Percentiles rank a stretch among this genome's conserved stretches.
These are phyloP conservation scores for Agrotis segetum DNA, from an alignment of 2,888 invertebrate species.

Conservation along the genomic window DNA sequence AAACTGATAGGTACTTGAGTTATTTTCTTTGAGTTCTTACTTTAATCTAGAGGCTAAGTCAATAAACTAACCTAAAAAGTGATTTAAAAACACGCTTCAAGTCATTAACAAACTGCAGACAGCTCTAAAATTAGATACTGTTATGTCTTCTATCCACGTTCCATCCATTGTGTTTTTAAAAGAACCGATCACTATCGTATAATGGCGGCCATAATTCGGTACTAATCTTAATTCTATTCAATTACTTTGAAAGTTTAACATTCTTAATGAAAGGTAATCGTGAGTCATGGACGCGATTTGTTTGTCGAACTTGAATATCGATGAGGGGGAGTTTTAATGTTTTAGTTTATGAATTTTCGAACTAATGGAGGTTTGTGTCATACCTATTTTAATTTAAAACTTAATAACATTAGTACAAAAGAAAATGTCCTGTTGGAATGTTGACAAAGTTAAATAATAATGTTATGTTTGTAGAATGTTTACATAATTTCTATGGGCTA, in stretches of 20 bases:
- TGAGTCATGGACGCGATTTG: constrained; percentile 40
- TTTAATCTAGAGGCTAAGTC: constrained; percentile 2
- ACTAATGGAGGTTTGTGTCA: neutral
- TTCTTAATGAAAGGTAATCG: constrained; percentile 44
- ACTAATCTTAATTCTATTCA: constrained; percentile 52
- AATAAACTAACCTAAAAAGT: constrained; percentile 13
- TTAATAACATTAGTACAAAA: no score
- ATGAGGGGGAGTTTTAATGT: constrained; percentile 35
- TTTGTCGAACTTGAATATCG: constrained; percentile 30
- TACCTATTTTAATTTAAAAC: no score
- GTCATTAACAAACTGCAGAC: constrained; percentile 36
- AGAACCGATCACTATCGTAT: constrained; percentile 38
- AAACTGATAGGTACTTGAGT: no score
- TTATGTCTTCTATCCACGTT: constrained; percentile 39
- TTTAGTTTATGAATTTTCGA: constrained; percentile 24
- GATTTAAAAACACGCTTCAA: neutral
- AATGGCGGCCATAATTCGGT: constrained; percentile 45
- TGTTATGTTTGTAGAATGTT: neutral
- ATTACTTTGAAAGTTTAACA: constrained; percentile 54
- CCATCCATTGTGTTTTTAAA: constrained; percentile 50
- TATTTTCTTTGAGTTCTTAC: neutral
- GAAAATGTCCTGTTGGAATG: neutral
- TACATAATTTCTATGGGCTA: no score
- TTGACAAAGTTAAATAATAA: neutral
- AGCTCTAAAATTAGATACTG: constrained; percentile 18